Evolutionary conservation across 2,888 invertebrate genomes (phyloP), one percentile per base, ranked within the genome.

Genomic region (Aporophyla nigra): DNA sequence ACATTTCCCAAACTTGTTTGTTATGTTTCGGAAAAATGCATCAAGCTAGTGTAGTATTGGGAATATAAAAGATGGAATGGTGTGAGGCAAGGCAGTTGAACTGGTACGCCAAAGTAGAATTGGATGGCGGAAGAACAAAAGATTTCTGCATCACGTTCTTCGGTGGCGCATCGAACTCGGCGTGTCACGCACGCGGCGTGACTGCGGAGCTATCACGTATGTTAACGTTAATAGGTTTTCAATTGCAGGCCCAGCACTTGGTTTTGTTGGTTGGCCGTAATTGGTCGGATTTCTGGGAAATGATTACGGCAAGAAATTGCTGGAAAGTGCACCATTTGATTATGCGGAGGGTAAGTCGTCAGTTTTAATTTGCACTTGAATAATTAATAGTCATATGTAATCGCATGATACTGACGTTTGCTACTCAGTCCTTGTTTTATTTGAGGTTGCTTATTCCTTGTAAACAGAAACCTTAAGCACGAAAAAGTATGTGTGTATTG

Each of bases 181-280:
- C 33, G 56, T 83, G 78, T 74, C 78, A 85, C 80, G 77, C 77
- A 68, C 82, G 76, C 56, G 61, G 54, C 33, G 12, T 2, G 56
- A 61, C 49, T 74, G 63, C 62, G 54, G 58, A 3, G 69, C 78
- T 69, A 69, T 78, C 75, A 85, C 85, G 78, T 78, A 51, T 77
- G 82, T 73, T 81, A 71, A 75, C 75, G 63, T 67, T 82, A 81
- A 87, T 87, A 79, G 72, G 58, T 80, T 85, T 84, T 78, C 73
- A 83, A 86, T 85, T 85, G 67, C 72, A 83, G 71, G 71, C 80
- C 68, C 66, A 75, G 69, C 73, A 67, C 65, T 86, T 78, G 76
- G 71, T 74, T 84, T 77, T 78, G 78, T 76, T 81, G 72, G 71
- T 67, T 66, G 53, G 69, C 59, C 43, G 40, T 71, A 78, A 76